Percentiles rank a stretch among this genome's conserved stretches.
phyloP scores from a whole-genome alignment of 2,888 invertebrate species.

The Drosophila meridiana region DNA sequence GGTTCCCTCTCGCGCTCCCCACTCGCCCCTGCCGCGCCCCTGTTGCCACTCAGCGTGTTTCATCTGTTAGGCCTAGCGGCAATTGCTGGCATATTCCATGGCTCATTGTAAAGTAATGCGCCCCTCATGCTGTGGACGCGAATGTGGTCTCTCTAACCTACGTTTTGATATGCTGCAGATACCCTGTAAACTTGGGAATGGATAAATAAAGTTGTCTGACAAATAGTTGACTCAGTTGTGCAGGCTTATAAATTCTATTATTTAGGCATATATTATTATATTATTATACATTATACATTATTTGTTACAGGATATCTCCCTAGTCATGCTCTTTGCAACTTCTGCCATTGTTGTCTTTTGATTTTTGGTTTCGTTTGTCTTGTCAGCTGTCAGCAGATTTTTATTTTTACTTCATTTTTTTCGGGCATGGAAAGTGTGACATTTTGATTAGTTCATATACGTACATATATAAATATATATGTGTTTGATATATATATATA shows the following conservation, averaged over 20 bases:
- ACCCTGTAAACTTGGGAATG: conserved; percentile 10
- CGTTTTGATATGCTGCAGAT: conserved; percentile 30
- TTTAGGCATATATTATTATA: too few relatives aligned
- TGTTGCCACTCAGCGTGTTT: neutral
- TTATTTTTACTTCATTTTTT: conserved; percentile 37
- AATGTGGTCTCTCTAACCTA: conserved; percentile 1
- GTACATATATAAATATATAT: neutral
- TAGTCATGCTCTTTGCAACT: conserved; percentile 8
- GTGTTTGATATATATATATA: neutral
- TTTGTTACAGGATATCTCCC: conserved; percentile 23
- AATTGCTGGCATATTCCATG: conserved; percentile 69
- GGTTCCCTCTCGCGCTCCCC: neutral
- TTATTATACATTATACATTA: neutral
- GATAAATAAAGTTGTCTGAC: neutral
- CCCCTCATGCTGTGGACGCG: conserved; percentile 15
- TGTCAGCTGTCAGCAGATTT: conserved; percentile 74
- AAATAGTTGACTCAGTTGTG: too few relatives aligned
- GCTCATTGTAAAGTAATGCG: conserved; percentile 55
- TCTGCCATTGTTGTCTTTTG: conserved; percentile 30
- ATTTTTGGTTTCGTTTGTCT: conserved; percentile 59
- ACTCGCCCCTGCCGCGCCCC: neutral
- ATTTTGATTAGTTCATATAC: conserved; percentile 73
- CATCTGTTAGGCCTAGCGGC: conserved; percentile 35
- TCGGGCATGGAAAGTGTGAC: conserved; percentile 75
- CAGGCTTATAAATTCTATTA: neutral